phyloP scores from a whole-genome alignment of 2,113 vertebrate species.

The Mirounga angustirostris region DNA sequence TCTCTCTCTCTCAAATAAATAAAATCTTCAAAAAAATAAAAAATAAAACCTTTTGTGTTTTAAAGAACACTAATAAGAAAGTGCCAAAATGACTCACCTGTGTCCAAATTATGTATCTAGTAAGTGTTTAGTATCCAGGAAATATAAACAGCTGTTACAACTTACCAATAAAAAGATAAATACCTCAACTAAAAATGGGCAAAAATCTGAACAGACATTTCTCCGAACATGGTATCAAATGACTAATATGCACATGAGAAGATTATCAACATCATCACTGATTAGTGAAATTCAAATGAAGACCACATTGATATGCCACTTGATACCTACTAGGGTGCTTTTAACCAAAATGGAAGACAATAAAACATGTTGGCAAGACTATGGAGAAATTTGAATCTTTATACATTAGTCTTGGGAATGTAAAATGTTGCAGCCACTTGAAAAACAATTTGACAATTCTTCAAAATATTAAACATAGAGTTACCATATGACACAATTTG shows the following conservation, averaged over 20 bases:
- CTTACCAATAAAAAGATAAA: not conserved
- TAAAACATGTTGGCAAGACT: not conserved
- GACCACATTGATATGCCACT: not conserved
- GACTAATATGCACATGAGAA: not conserved
- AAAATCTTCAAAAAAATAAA: not conserved
- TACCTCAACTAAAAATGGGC: not conserved
- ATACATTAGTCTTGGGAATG: not conserved
- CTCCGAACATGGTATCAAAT: not conserved
- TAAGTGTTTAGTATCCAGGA: not conserved
- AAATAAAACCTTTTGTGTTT: not conserved
- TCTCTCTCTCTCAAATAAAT: not conserved
- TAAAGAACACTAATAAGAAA: not conserved
- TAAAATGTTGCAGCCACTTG: not conserved
- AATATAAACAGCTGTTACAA: not conserved
- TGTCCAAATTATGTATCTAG: not conserved
- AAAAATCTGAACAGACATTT: not conserved
- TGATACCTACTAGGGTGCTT: not conserved
- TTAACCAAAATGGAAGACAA: not conserved
- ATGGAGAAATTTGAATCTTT: not conserved
- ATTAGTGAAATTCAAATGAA: not conserved
- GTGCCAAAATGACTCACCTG: not conserved
- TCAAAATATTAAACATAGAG: not conserved
- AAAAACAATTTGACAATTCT: not conserved
- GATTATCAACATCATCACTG: not conserved
- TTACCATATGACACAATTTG: not conserved